phyloP scores from a whole-genome alignment of 2,888 invertebrate genomes.

The Nemotelus pantherinus region DNA sequence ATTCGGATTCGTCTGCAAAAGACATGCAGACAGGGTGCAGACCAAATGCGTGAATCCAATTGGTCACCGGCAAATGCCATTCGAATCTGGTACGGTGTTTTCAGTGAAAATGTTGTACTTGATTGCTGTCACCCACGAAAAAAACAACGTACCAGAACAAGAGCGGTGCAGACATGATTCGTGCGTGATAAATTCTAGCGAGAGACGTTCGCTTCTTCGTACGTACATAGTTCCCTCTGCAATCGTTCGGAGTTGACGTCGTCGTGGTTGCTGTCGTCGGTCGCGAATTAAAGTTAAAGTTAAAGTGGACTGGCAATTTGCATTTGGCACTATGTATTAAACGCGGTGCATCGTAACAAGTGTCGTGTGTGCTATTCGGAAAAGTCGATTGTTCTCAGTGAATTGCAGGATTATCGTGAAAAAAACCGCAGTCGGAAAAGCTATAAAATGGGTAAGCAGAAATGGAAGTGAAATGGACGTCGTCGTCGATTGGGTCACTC shows the following conservation, averaged over 20 bases:
- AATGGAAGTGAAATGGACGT: constrained; percentile 33
- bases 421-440: constrained; percentile 27
- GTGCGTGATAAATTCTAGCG: constrained; percentile 6
- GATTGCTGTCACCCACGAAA: not conserved
- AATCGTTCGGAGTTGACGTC: not conserved
- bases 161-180: not conserved
- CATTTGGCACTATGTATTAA: constrained; percentile 18
- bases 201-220: not conserved
- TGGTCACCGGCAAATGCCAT: not conserved
- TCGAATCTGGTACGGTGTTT: not conserved
- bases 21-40: not conserved
- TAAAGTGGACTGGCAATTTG: constrained; percentile 15
- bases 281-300: constrained; percentile 18
- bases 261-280: constrained; percentile 11
- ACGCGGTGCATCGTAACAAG: constrained; percentile 17
- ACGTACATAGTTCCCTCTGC: not conserved
- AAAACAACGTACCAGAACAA: not conserved
- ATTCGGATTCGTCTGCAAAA: not conserved
- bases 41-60: not conserved
- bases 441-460: constrained; percentile 41
- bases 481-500: constrained; percentile 39
- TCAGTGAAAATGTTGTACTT: not conserved
- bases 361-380: constrained; percentile 29
- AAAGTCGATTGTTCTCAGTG: constrained; percentile 29
- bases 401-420: constrained; percentile 11